These are phyloP conservation scores for Deilephila porcellus DNA, from an alignment of 2,888 invertebrate genomes.

Conservation along the genomic window DNA sequence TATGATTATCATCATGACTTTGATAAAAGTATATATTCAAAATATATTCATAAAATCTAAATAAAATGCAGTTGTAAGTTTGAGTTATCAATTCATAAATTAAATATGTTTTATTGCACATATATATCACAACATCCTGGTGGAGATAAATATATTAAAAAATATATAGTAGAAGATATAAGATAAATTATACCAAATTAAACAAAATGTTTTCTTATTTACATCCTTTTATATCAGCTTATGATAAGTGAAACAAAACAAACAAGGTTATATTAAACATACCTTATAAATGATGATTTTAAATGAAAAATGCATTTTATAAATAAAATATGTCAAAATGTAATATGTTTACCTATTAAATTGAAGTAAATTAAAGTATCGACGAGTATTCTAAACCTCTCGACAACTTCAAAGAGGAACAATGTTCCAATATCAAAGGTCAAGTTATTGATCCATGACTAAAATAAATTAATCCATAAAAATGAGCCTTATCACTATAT, in stretches of 20 bases:
- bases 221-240: conserved; percentile 22
- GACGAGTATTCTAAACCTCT: not conserved
- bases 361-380: no score
- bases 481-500: conserved; percentile 15
- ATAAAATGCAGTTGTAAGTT: not conserved
- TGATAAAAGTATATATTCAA: no score
- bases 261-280: not conserved
- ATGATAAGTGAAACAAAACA: conserved; percentile 20
- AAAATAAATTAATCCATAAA: conserved; percentile 32
- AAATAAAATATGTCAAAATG: no score
- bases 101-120: not conserved
- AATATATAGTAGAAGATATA: not conserved
- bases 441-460: conserved; percentile 45
- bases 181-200: not conserved
- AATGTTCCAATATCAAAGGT: conserved; percentile 43
- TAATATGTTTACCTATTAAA: no score
- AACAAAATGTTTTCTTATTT: not conserved
- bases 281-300: not conserved
- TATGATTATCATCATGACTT: no score
- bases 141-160: not conserved
- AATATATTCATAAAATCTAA: no score
- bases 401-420: not conserved
- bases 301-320: no score
- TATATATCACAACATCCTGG: not conserved
- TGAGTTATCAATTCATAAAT: not conserved